Conservation (phyloP, 2,113 vertebrate species). For the Pyxicephalus adspersus region DNA sequence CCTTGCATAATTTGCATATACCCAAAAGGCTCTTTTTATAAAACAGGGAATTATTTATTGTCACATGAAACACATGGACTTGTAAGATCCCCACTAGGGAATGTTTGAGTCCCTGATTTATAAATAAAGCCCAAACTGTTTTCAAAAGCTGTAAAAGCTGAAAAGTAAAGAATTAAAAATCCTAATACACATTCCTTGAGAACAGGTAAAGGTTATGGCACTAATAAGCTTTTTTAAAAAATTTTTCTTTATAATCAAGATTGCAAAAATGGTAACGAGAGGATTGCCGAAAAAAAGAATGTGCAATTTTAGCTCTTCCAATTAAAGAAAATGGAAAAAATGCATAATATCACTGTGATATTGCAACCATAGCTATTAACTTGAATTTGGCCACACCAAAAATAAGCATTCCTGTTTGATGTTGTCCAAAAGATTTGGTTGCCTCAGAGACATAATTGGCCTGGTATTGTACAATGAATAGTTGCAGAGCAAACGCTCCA, state of each 20-base stretch:
- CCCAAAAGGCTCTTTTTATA: too few species aligned
- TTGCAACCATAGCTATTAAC: neutral
- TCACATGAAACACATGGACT: too few species aligned
- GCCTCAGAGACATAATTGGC: slow-evolving; percentile 27
- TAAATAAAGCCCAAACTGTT: neutral
- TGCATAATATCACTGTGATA: neutral
- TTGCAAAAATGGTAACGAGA: neutral
- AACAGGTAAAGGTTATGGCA: neutral
- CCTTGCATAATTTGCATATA: too few species aligned
- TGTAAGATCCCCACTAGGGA: too few species aligned
- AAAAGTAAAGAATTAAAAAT: slow-evolving; percentile 7
- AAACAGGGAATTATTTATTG: too few species aligned
- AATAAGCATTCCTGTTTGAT: neutral
- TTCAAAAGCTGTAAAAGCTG: slow-evolving; percentile 4
- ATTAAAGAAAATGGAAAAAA: neutral
- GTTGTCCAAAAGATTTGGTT: slow-evolving; percentile 26
- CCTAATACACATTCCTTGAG: neutral
- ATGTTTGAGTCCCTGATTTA: too few species aligned
- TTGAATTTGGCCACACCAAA: neutral
- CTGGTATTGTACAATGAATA: neutral
- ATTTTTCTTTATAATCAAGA: neutral
- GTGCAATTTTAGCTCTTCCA: neutral
- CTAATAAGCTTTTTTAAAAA: neutral
- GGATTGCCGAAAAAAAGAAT: neutral
- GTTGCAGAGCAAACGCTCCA: neutral